Evolutionary conservation across 2,888 invertebrate species (phyloP).

Genomic region (Drosophila leonis): DNA sequence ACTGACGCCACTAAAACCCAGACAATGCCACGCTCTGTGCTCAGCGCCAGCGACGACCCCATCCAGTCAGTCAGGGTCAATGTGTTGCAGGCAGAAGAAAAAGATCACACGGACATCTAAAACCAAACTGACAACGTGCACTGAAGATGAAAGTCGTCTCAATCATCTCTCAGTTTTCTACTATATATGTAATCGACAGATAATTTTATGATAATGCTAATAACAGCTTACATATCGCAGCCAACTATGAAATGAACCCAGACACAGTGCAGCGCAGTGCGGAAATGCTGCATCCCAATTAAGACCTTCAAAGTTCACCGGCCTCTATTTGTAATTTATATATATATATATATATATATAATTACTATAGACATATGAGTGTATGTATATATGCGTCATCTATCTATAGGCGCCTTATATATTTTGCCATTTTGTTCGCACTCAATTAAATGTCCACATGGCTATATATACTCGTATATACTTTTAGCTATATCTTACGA

Average conservation of each 20-base stretch:
- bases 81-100: constrained; percentile 62
- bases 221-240: constrained; percentile 28
- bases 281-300: constrained; percentile 43
- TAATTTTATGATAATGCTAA: constrained; percentile 57
- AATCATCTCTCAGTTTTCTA: constrained; percentile 16
- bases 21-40: constrained; percentile 66
- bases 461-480: constrained; percentile 13
- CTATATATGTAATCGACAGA: constrained; percentile 43
- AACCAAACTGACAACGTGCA: constrained; percentile 34
- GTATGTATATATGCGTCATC: constrained; percentile 7
- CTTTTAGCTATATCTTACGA: constrained; percentile 16
- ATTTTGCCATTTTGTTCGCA: constrained; percentile 56
- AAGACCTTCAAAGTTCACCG: constrained; percentile 46
- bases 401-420: not conserved
- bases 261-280: constrained; percentile 24
- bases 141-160: constrained; percentile 43
- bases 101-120: constrained; percentile 42
- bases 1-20: constrained; percentile 49
- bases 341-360: constrained; percentile 7
- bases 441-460: constrained; percentile 64
- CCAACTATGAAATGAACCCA: constrained; percentile 27
- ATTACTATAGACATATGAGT: constrained; percentile 1
- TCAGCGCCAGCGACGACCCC: constrained; percentile 27
- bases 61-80: constrained; percentile 66
- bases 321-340: constrained; percentile 20